Conservation (phyloP, 2,113 vertebrate species). For the Sinocyclocheilus maitianheensis region DNA sequence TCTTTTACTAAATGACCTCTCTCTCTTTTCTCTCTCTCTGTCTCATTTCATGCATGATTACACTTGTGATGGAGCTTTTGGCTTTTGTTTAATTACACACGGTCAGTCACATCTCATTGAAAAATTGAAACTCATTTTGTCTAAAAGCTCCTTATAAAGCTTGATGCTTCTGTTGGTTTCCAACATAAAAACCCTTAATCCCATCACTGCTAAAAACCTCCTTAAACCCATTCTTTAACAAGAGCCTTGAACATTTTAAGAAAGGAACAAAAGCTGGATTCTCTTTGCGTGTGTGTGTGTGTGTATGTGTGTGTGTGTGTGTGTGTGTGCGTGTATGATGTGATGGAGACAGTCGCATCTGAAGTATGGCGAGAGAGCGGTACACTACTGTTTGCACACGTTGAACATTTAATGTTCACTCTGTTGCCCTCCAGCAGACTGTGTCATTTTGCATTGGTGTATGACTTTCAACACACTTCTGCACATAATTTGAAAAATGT, state of each 20-base stretch:
- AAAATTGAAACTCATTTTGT: slow-evolving; percentile 33
- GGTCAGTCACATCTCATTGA: slow-evolving; percentile 41
- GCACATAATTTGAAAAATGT: background rate
- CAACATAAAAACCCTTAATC: slow-evolving; percentile 32
- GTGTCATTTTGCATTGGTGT: background rate
- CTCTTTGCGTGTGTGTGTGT: background rate
- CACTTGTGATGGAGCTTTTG: slow-evolving; percentile 30
- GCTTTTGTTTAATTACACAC: slow-evolving; percentile 35
- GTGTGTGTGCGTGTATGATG: background rate
- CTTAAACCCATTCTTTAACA: slow-evolving; percentile 20
- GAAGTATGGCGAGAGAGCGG: background rate
- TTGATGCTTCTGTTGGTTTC: slow-evolving; percentile 26
- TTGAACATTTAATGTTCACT: background rate
- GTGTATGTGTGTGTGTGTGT: background rate
- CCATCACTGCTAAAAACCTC: slow-evolving; percentile 26
- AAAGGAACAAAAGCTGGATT: slow-evolving; percentile 34
- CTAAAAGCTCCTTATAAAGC: slow-evolving; percentile 40
- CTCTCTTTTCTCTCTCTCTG: background rate
- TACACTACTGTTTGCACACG: background rate
- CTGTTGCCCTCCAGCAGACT: background rate
- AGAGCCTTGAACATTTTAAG: slow-evolving; percentile 12
- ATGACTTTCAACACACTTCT: background rate
- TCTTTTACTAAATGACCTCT: slow-evolving; percentile 25
- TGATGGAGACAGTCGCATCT: background rate
- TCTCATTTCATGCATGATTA: slow-evolving; percentile 36